A percentile compares a stretch with the other conserved stretches of the same genome.
Evolutionary conservation across 2,113 vertebrate genomes (phyloP).

Genomic region (Phyllostomus hastatus): DNA sequence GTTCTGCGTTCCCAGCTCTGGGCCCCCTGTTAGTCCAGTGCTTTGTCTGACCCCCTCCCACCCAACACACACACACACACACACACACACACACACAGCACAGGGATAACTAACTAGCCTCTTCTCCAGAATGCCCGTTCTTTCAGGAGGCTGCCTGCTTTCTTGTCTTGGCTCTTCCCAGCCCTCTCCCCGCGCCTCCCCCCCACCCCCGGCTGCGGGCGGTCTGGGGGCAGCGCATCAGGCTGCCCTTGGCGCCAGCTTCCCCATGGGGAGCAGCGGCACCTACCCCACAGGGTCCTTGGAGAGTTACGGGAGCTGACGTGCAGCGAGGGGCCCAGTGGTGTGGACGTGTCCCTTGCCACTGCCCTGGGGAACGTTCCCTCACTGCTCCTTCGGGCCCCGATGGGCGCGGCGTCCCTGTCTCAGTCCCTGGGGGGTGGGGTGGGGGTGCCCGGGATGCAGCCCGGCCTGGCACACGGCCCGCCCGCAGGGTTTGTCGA

Average conservation of each 20-base stretch:
- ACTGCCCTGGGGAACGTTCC: neutral
- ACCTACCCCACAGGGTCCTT: rapidly evolving
- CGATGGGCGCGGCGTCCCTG: neutral
- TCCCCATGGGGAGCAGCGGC: neutral
- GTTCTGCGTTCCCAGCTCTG: neutral
- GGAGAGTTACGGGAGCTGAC: neutral
- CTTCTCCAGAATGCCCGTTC: neutral
- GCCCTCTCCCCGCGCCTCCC: neutral
- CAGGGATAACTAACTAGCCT: neutral
- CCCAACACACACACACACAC: too few species aligned
- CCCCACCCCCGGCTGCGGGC: neutral
- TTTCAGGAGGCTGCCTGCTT: neutral
- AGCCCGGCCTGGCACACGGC: neutral
- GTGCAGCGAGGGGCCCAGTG: rapidly evolving
- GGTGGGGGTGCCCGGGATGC: neutral
- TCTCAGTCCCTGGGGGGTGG: neutral
- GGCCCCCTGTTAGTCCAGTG: rapidly evolving
- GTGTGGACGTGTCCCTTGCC: neutral
- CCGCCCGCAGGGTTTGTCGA: neutral
- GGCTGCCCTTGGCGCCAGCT: neutral
- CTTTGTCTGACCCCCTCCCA: neutral
- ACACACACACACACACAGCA: too few species aligned
- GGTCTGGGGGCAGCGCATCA: neutral
- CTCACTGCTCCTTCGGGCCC: neutral
- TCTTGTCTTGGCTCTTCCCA: neutral